Base-by-base conservation (phyloP, 2,888 invertebrate species). In the Papilio gigon region DNA sequence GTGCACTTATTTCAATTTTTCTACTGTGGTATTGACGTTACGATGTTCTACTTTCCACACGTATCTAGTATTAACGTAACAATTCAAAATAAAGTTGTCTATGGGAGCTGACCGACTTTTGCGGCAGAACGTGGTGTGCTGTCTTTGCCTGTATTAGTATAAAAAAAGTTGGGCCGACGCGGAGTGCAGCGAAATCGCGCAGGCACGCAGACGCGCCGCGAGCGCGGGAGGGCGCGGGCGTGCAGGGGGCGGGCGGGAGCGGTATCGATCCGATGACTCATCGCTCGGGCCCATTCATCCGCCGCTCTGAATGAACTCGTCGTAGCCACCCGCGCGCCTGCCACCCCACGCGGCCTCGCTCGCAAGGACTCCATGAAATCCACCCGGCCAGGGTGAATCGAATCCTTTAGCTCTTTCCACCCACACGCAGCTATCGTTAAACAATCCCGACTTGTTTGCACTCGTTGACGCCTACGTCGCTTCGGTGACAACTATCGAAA, bases 231-330 rank as follows among this genome's bases (percentile, higher is more conserved):
- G 74, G 72, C 64, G 73, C 73, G 71, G 71, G 72, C 65, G 71
- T 72, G 70, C 75, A 74, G 77, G 77, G 72, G 71, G 73, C 68
- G 75, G 71, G 69, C 76, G 71, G 73, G 75, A 73, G 72, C 78
- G 75, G 79, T 81, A 90, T 90, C 89, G 90, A 90, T 90, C 88
- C 84, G 86, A 80, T 91, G 91, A 92, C 81, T 91, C 91, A 91
- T 83, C 84, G 84, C 73, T 60, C 73, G 84, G 81, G 82, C 86
- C 84, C 91, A 92, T 92, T 92, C 91, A 92, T 90, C 87, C 86
- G 85, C 87, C 87, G 86, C 88, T 77, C 89, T 92, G 87, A 92
- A 92, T 92, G 91, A 90, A 90, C 82, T 65, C 80, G 80, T 83
- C 83, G 84, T 79, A 77, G 78, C 76, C 78, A 74, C 76, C 78